These are phyloP conservation scores for Paragorgia papillata DNA, from an alignment of 92 coral and sea anemone genomes.

Conservation along the genomic window DNA sequence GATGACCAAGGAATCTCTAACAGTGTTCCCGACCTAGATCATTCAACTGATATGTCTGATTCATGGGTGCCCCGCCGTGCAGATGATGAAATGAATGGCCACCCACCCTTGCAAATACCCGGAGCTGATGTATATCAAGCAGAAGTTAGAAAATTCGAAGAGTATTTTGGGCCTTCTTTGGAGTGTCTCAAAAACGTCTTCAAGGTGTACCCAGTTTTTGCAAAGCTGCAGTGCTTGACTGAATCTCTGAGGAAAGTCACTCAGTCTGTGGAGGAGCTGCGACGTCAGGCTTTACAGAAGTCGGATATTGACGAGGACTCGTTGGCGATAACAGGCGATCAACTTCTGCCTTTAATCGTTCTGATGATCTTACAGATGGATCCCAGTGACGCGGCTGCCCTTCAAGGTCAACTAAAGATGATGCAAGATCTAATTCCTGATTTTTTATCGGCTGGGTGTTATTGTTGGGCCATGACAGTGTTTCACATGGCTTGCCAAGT, in stretches of 20 bases:
- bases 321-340: slow-evolving; percentile 94
- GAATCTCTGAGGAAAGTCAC: slow-evolving; percentile 86
- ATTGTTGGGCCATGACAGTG: slow-evolving; percentile 93
- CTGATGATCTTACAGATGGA: slow-evolving; percentile 95
- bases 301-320: slow-evolving; percentile 56
- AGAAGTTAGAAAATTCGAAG: slow-evolving; percentile 76
- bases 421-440: slow-evolving; percentile 88
- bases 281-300: slow-evolving; percentile 58
- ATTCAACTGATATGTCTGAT: background rate
- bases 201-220: slow-evolving; percentile 71
- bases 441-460: slow-evolving; percentile 84
- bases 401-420: slow-evolving; percentile 85
- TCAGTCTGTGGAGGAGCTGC: slow-evolving; percentile 73
- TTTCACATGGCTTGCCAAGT: slow-evolving; percentile 86
- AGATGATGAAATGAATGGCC: background rate
- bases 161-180: slow-evolving; percentile 92
- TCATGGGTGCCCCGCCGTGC: background rate
- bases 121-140: background rate
- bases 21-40: no score
- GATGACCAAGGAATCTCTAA: background rate
- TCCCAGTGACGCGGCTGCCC: slow-evolving; percentile 82
- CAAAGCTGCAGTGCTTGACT: slow-evolving; percentile 84
- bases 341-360: slow-evolving; percentile 82
- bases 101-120: background rate
- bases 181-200: slow-evolving; percentile 79